Conservation (phyloP, 2,797 vertebrate species). For the Fratercula arctica region DNA sequence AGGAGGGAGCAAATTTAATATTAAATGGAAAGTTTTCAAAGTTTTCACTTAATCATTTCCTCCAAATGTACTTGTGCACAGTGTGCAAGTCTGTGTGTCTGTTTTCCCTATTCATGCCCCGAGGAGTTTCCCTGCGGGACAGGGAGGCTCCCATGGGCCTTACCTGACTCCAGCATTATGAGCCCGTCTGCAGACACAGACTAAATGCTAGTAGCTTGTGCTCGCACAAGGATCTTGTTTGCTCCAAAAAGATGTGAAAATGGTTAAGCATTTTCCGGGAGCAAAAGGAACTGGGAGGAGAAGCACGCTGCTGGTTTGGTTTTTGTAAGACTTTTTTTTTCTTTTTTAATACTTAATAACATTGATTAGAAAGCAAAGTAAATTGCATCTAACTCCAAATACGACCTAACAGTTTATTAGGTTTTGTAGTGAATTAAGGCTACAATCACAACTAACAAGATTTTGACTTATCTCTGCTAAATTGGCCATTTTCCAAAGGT, state of each 20-base stretch:
- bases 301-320: background rate
- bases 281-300: background rate
- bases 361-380: background rate
- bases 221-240: background rate
- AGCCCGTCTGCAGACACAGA: background rate
- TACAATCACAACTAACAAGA: background rate
- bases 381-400: background rate
- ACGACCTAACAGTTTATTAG: background rate
- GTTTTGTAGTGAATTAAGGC: background rate
- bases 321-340: background rate
- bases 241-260: background rate
- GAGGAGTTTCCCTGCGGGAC: background rate
- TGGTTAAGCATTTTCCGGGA: background rate
- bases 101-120: background rate
- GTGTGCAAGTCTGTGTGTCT: no score
- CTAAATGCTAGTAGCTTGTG: background rate
- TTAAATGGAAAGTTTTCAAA: background rate
- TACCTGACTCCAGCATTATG: rapidly evolving
- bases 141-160: background rate
- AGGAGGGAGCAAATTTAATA: background rate
- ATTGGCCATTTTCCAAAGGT: background rate
- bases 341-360: background rate
- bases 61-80: background rate
- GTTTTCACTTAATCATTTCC: background rate
- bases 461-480: background rate